A percentile compares a stretch with the other conserved stretches of the same genome.
phyloP scores from a whole-genome alignment of 1,140 invertebrate genomes.

The Leptinotarsa lineolata region DNA sequence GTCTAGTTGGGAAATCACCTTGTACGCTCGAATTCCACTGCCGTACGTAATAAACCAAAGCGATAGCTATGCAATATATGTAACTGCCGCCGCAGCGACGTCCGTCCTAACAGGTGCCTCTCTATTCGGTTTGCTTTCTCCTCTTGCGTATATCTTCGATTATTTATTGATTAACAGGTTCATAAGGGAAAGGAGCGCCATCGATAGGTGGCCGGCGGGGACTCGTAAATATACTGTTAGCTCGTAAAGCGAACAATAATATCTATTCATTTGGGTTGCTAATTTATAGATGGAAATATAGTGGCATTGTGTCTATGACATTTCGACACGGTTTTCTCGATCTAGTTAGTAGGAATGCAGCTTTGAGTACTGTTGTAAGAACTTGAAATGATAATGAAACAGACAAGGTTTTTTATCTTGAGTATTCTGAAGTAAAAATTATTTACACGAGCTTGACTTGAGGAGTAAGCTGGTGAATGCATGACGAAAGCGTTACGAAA shows the following conservation, averaged over 20 bases:
- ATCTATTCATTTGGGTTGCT: not conserved
- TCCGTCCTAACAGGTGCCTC: conserved; percentile 22
- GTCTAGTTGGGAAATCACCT: not conserved
- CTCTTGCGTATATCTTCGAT: conserved; percentile 23
- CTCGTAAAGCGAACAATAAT: conserved; percentile 1
- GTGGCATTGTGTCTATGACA: conserved; percentile 2
- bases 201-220: not conserved
- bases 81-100: conserved; percentile 12
- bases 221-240: conserved; percentile 7
- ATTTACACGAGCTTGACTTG: no score
- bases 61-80: conserved; percentile 14
- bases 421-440: no score
- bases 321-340: not conserved
- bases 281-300: not conserved
- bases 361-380: no score
- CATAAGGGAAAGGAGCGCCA: conserved; percentile 17
- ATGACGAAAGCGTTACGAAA: no score
- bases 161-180: conserved; percentile 22
- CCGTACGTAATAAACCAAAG: not conserved
- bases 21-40: not conserved
- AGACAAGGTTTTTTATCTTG: no score
- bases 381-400: no score
- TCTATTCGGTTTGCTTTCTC: conserved; percentile 21
- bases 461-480: no score
- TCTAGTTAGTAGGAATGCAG: not conserved